Base-by-base conservation (phyloP, 2,113 vertebrate species). In the Rhodinocichla rosea region DNA sequence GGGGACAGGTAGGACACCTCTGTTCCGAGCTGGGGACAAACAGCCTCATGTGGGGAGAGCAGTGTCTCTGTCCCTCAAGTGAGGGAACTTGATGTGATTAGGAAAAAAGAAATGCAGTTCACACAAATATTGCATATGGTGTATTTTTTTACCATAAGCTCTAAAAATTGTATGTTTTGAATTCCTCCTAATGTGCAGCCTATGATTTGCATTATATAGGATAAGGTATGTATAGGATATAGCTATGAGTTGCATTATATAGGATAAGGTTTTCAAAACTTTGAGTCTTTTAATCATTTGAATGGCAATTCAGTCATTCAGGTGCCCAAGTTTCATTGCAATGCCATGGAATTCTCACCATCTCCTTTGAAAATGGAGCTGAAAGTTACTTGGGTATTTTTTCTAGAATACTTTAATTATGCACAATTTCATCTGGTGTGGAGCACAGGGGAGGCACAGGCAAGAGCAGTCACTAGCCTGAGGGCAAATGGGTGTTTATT, bases 31-130 rank as follows among this genome's bases (percentile, higher is more conserved):
- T 44, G 39, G n/a, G 50, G 32, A 52, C n/a, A 64, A 44, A 17
- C 15, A 67, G 12, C 47, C 30, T 79, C 2, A 1, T 0, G 2
- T 39, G 19, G 62, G n/a, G 44, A 49, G 30, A 56, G 0, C 18
- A 52, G 7, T 1, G 1, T 74, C 23, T 59, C 10, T 56, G 7
- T 56, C 10, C 67, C 64, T 33, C 33, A 20, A 6, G 47, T 21
- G 27, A 67, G 32, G 45, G 21, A 55, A 5, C 44, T 73, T 47
- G 68, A 56, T 60, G 32, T 30, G 23, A 42, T n/a, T 14, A 56
- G 26, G 1, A 6, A n/a, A 30, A 17, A 37, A 27, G 37, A 27
- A 44, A 5, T 56, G 15, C 7, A 21, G 10, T 52, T 82, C 24
- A 47, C 17, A 4, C 10, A 57, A 70, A 7, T 57, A 22, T 15